Base-by-base conservation (phyloP, 2,797 vertebrate species). In the Melanotaenia maccullochi region DNA sequence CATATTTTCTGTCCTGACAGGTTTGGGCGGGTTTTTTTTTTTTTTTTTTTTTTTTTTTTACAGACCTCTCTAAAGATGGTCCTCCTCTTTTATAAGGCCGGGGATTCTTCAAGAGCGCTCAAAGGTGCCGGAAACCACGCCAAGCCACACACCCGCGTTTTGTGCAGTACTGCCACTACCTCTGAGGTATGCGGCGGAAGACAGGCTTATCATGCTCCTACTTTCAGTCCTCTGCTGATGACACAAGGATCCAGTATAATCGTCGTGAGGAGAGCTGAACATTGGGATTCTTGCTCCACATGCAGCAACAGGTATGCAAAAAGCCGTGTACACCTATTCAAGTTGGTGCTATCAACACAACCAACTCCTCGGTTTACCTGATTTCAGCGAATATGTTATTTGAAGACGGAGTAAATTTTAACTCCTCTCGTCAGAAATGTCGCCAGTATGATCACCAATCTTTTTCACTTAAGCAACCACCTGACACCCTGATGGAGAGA, bases 41-140 rank as follows among this genome's bases (percentile, higher is more conserved):
- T 8, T 0, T 2, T 9, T 12, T 11, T 60, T 0, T 55, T 5
- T 5, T 57, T 18, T 0, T 8, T 24, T 5, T 14, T 1, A n/a
- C 7, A 24, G 24, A 35, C 36, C 18, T 18, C 33, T 20, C 2
- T 4, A 8, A 24, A 22, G 57, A 60, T 18, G 64, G 47, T 42
- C 51, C 38, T 66, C 38, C 25, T 11, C 47, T 13, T 9, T 38
- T 64, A 76, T 54, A 11, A 36, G 61, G 47, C 66, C 78, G 81
- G 42, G 16, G 60, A 70, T 62, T 78, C 65, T 44, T 73, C 42
- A 74, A 63, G 69, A 60, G 79, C 58, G 42, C 77, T 61, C 59
- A 73, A 58, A 78, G 75, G 75, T 82, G 79, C 68, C 68, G 69
- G 73, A 76, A 84, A 62, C 49, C 73, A 32, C 66, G n/a, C 36